Base-by-base conservation (phyloP, 1,140 invertebrate genomes). In the Drosophila pectinifera region DNA sequence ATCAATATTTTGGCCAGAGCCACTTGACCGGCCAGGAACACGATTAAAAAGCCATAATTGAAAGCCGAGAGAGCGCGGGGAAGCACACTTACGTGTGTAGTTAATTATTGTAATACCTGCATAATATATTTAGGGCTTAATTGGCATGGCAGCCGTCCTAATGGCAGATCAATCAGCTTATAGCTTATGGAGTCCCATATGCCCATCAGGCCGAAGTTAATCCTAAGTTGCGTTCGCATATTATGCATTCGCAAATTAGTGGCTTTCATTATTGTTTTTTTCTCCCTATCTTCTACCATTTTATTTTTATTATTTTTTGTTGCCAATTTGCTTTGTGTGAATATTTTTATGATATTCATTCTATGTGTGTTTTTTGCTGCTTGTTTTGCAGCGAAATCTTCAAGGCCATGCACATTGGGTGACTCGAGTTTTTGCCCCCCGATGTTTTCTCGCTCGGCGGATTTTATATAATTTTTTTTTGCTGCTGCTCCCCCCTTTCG, bases 381-480 rank as follows among this genome's bases (percentile, higher is more conserved):
- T 49, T 75, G 63, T 58, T 58, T 59, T 82, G 83, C 80, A 81
- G 79, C 78, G 65, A 89, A 89, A 80, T 89, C 84, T 84, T 89
- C 84, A 89, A 89, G 84, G 84, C 77, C 80, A 77, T 77, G 83
- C 64, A 80, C 73, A 73, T 78, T 77, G 84, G 80, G 69, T 83
- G 79, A 88, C 64, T 88, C 51, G 81, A 74, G 73, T 63, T 88
- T 76, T 85, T 80, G 69, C 63, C 49, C 63, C 49, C 34, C 41
- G 26, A 36, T 70, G 61, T 74, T 77, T 74, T 83, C 28, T 88
- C 43, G 70, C 65, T 58, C 18, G 46, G 24, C 67, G 55, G 62
- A 89, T 89, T 89, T 89, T 89, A 83, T 83, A 89, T 89, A 88
- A 83, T 89, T 56, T 80, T 78, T n/a, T 45, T 18, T 31, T n/a